Evolutionary conservation across 2,888 invertebrate genomes (phyloP).

Genomic region (Dexiosoma caninum): DNA sequence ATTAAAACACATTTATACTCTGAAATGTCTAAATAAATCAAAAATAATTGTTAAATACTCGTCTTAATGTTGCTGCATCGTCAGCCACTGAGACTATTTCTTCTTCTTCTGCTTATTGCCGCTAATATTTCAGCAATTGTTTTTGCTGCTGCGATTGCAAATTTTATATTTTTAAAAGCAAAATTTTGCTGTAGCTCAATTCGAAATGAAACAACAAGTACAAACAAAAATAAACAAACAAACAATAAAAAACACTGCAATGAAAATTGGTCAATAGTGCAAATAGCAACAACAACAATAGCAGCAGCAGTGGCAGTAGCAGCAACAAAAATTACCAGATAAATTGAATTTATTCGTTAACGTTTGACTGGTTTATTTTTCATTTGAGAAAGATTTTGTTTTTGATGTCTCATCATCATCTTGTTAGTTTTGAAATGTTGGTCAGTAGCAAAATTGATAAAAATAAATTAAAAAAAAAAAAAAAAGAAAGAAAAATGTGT

Average conservation of each 20-base stretch:
- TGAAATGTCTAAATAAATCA: slow-evolving; percentile 1
- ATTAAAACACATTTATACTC: neutral
- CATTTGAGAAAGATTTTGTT: slow-evolving; percentile 31
- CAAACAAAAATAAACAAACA: neutral
- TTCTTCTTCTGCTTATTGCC: slow-evolving; percentile 1
- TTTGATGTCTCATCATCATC: slow-evolving; percentile 41
- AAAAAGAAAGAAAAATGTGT: neutral
- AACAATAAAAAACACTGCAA: slow-evolving; percentile 39
- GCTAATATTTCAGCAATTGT: slow-evolving; percentile 35
- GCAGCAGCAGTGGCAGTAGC: neutral
- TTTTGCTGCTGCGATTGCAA: slow-evolving; percentile 13
- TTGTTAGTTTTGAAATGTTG: slow-evolving; percentile 33
- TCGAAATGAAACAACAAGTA: neutral
- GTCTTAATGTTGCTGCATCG: slow-evolving; percentile 33
- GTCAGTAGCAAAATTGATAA: slow-evolving; percentile 32
- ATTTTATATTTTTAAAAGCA: slow-evolving; percentile 9
- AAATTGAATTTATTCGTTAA: slow-evolving; percentile 31
- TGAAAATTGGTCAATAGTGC: slow-evolving; percentile 61
- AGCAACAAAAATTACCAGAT: neutral
- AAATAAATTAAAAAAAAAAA: neutral
- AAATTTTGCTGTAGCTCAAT: slow-evolving; percentile 23
- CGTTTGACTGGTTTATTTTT: slow-evolving; percentile 22
- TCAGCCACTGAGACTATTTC: neutral
- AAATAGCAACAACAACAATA: slow-evolving; percentile 31
- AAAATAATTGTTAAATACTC: slow-evolving; percentile 40